These are phyloP conservation scores for Ornithoptera alexandrae DNA, from an alignment of 2,888 invertebrate genomes.

Conservation along the genomic window DNA sequence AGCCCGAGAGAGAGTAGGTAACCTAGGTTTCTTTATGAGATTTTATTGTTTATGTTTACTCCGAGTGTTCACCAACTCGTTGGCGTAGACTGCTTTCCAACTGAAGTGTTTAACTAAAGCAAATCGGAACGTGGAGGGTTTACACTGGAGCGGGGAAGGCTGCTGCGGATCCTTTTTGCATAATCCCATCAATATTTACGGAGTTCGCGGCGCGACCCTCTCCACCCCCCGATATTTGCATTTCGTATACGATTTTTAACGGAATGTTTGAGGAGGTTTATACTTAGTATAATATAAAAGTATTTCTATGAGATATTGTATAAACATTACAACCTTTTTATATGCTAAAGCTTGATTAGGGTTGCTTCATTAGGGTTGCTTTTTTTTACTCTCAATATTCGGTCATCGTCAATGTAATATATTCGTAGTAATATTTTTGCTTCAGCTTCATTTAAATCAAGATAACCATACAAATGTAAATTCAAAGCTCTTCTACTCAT, in stretches of 20 bases:
- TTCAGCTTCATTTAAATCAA: too few species aligned
- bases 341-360: not conserved
- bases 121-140: constrained; percentile 3
- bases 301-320: not conserved
- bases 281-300: not conserved
- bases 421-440: too few species aligned
- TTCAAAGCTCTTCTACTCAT: too few species aligned
- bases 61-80: not conserved
- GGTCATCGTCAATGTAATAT: too few species aligned
- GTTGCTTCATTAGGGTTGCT: not conserved
- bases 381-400: not conserved
- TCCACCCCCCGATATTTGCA: not conserved
- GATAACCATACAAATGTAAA: too few species aligned
- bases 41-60: not conserved
- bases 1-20: too few species aligned
- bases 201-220: not conserved
- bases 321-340: not conserved
- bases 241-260: not conserved
- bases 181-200: constrained; percentile 25
- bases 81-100: not conserved
- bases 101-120: constrained; percentile 5
- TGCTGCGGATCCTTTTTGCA: constrained; percentile 12
- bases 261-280: not conserved
- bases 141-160: constrained; percentile 7
- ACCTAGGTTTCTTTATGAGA: too few species aligned